Evolutionary conservation across 2,888 invertebrate genomes (phyloP).

Genomic region (Gortyna flavago): DNA sequence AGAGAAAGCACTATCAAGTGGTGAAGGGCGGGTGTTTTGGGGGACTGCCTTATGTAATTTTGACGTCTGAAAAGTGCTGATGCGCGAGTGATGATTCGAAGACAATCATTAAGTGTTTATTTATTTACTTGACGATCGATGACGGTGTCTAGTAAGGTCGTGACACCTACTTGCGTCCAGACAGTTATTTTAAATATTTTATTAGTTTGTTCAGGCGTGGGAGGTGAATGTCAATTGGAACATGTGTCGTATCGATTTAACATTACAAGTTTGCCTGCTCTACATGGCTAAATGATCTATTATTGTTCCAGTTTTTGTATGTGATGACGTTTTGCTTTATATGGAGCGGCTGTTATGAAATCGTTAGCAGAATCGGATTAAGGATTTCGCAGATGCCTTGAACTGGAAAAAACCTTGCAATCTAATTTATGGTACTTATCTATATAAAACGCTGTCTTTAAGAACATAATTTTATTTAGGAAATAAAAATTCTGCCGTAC

Average conservation of each 20-base stretch:
- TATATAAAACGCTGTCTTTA: neutral
- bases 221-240: constrained; percentile 61
- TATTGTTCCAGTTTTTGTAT: constrained; percentile 41
- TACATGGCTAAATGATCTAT: constrained; percentile 49
- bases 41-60: too few relatives aligned
- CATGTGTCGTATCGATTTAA: constrained; percentile 63
- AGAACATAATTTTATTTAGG: neutral
- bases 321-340: constrained; percentile 31
- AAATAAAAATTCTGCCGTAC: neutral
- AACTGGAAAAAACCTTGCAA: constrained; percentile 9
- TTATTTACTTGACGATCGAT: constrained; percentile 58
- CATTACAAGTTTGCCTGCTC: constrained; percentile 38
- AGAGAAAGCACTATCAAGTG: too few relatives aligned
- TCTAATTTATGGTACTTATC: constrained; percentile 7
- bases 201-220: constrained; percentile 57
- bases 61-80: too few relatives aligned
- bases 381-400: constrained; percentile 36
- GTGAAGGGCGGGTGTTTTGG: too few relatives aligned
- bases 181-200: constrained; percentile 66
- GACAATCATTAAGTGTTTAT: constrained; percentile 40
- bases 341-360: constrained; percentile 32
- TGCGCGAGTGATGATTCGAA: too few relatives aligned
- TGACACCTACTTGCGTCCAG: constrained; percentile 56
- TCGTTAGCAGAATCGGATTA: constrained; percentile 23
- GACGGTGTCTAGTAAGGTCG: constrained; percentile 52